Evolutionary conservation across 2,888 invertebrate species (phyloP).

Genomic region (Acrocyrtus sp.): DNA sequence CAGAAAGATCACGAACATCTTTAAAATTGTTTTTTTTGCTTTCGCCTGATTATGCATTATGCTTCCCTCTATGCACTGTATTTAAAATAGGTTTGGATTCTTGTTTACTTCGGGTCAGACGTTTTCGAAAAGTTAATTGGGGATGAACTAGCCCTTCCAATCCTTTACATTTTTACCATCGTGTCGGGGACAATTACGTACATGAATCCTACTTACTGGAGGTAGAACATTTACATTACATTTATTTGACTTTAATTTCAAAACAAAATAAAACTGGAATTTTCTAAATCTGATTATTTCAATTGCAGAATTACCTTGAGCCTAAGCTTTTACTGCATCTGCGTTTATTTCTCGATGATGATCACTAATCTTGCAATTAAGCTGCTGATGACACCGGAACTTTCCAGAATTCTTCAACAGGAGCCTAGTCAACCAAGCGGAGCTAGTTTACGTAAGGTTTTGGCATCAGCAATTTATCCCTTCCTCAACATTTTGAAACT

Average conservation of each 20-base stretch:
- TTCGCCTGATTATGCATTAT: too few species aligned
- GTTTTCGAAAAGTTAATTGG: conserved; percentile 30
- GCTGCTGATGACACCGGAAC: conserved; percentile 16
- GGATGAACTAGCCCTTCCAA: conserved; percentile 20
- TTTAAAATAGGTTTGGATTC: too few species aligned
- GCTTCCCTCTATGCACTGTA: too few species aligned
- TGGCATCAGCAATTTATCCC: not conserved
- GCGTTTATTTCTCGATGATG: conserved; percentile 28
- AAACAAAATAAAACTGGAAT: not conserved
- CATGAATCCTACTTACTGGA: conserved; percentile 37
- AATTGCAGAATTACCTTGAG: too few species aligned
- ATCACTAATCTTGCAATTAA: conserved; percentile 17
- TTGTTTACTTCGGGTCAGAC: conserved; percentile 10
- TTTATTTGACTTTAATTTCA: too few species aligned
- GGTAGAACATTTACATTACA: conserved; percentile 16
- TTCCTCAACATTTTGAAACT: not conserved
- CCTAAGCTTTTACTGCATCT: conserved; percentile 14
- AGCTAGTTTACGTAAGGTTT: not conserved
- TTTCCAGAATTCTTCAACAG: conserved; percentile 11
- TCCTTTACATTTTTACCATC: conserved; percentile 22
- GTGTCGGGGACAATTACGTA: conserved; percentile 27
- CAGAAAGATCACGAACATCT: too few species aligned
- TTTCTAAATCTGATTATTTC: not conserved
- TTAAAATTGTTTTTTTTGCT: too few species aligned
- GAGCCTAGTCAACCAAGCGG: too few species aligned